A percentile compares a stretch with the other conserved stretches of the same genome.
Evolutionary conservation across 1,140 invertebrate species (phyloP).

Genomic region (Drosophila biarmipes): DNA sequence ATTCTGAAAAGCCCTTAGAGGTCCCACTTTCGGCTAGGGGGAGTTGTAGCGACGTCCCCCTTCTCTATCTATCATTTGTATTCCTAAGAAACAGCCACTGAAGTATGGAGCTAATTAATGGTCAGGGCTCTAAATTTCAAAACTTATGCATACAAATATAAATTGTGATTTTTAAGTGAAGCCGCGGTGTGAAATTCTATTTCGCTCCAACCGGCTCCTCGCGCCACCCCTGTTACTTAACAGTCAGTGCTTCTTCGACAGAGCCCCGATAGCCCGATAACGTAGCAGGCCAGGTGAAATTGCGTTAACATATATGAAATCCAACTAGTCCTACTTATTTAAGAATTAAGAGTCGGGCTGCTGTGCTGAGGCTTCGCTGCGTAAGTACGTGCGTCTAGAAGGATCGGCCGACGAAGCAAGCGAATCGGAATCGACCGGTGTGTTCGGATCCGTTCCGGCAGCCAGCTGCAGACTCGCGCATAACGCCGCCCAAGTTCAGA

Average conservation of each 20-base stretch:
- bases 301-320: too few relatives aligned
- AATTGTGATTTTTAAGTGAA: background rate
- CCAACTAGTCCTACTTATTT: too few relatives aligned
- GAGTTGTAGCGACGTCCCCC: too few relatives aligned
- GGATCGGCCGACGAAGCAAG: background rate
- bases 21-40: too few relatives aligned
- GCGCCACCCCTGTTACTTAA: background rate
- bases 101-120: too few relatives aligned
- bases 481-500: too few relatives aligned
- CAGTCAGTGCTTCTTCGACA: background rate
- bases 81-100: too few relatives aligned
- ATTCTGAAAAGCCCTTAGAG: too few relatives aligned
- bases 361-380: conserved; percentile 22
- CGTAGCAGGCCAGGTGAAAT: conserved; percentile 32
- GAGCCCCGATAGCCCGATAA: background rate
- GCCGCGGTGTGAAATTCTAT: background rate
- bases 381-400: conserved; percentile 17
- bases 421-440: background rate
- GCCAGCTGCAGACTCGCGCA: background rate
- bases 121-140: too few relatives aligned
- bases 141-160: too few relatives aligned
- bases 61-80: too few relatives aligned
- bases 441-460: background rate
- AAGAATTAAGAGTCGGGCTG: too few relatives aligned
- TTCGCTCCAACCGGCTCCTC: background rate